phyloP scores from a whole-genome alignment of 2,113 vertebrate genomes.

The Amblyornis subalaris region DNA sequence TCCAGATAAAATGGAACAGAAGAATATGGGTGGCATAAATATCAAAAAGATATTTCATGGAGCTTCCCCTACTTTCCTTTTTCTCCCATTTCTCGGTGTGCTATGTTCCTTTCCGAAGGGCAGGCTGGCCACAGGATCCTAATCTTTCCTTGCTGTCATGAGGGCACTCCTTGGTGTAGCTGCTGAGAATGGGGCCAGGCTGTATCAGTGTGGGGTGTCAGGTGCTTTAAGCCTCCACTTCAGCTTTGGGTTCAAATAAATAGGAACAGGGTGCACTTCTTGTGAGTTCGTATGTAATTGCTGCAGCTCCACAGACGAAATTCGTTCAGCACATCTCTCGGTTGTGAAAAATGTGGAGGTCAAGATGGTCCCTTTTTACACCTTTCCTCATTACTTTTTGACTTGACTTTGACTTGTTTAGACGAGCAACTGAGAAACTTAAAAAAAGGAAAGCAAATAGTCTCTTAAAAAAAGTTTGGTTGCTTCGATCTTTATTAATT shows the following conservation, averaged over 20 bases:
- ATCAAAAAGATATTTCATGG: not conserved
- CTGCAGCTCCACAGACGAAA: not conserved
- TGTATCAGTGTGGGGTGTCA: not conserved
- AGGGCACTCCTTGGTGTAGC: not conserved
- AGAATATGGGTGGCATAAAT: not conserved
- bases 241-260: not conserved
- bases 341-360: not conserved
- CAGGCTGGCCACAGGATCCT: not conserved
- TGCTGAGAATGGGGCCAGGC: not conserved
- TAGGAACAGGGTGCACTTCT: not conserved
- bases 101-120: not conserved
- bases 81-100: not conserved
- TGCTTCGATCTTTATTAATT: not conserved
- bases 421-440: not conserved
- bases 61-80: not conserved
- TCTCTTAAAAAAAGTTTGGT: not conserved
- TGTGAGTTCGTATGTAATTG: not conserved
- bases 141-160: not conserved
- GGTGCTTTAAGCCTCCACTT: not conserved
- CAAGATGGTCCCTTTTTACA: conserved; percentile 17
- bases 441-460: not conserved
- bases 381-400: conserved; percentile 16
- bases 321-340: not conserved
- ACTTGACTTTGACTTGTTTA: not conserved
- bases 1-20: not conserved